phyloP scores from a whole-genome alignment of 2,888 invertebrate species.

The Lobophora halterata region DNA sequence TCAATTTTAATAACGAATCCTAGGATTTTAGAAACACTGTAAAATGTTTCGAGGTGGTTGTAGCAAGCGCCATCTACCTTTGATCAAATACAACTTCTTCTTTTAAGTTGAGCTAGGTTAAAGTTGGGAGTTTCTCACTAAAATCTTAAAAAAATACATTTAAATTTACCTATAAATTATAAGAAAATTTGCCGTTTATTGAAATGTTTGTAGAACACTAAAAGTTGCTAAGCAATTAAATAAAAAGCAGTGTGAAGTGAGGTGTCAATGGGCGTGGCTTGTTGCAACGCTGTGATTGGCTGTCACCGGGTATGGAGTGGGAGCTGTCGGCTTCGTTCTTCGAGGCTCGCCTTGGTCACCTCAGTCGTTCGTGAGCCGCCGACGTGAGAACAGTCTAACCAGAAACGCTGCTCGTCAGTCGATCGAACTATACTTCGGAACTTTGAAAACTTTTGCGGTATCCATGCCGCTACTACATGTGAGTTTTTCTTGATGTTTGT shows the following conservation, averaged over 20 bases:
- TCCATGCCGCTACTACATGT: constrained; percentile 70
- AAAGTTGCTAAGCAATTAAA: background rate
- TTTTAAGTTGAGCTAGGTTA: no score
- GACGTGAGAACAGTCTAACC: constrained; percentile 44
- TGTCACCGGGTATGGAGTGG: constrained; percentile 42
- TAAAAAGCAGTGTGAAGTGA: no score
- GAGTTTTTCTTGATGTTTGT: constrained; percentile 30
- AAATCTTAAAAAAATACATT: no score
- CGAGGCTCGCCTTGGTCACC: constrained; percentile 39
- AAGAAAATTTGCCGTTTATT: no score
- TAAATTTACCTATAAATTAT: no score
- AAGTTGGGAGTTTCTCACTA: background rate
- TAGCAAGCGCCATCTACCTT: background rate
- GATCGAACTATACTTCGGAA: constrained; percentile 37
- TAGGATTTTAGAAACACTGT: no score
- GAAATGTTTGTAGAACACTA: no score
- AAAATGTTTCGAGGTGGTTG: no score
- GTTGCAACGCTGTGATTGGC: constrained; percentile 34
- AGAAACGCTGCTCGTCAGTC: constrained; percentile 43
- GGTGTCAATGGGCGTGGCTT: constrained; percentile 40
- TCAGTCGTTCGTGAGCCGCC: constrained; percentile 62
- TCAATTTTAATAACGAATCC: no score
- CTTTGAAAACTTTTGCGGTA: constrained; percentile 54
- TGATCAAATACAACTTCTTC: background rate
- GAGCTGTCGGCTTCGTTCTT: constrained; percentile 52